Evolutionary conservation across 2,797 vertebrate genomes (phyloP).

Genomic region (Apogon hyalosoma): DNA sequence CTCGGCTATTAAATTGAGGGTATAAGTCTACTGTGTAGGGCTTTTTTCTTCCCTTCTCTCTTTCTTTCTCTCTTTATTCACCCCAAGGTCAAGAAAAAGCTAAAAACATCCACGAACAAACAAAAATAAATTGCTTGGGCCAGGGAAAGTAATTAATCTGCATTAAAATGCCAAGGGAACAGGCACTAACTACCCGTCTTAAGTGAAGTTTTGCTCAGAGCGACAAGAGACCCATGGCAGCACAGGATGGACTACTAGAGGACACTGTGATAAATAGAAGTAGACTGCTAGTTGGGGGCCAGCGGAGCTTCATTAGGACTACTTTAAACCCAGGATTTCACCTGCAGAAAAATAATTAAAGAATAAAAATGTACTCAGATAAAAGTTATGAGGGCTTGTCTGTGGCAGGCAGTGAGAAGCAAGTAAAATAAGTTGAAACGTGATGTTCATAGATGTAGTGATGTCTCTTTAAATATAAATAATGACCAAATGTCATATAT

Average conservation of each 20-base stretch:
- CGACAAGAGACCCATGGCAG: slow-evolving; percentile 59
- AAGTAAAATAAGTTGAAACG: background rate
- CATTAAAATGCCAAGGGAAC: slow-evolving; percentile 83
- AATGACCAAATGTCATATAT: background rate
- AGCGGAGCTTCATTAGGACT: slow-evolving; percentile 11
- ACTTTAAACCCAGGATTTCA: slow-evolving; percentile 6
- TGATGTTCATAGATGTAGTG: background rate
- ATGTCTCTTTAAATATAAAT: background rate
- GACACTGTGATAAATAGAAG: slow-evolving; percentile 62
- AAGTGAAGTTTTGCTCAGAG: slow-evolving; percentile 67
- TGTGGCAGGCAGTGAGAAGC: background rate
- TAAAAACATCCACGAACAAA: slow-evolving; percentile 89
- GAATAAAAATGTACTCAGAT: background rate
- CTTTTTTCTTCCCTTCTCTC: slow-evolving; percentile 60
- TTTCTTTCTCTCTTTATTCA: slow-evolving; percentile 79
- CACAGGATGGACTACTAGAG: slow-evolving; percentile 57
- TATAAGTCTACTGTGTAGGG: slow-evolving; percentile 91
- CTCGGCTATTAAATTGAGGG: slow-evolving; percentile 97
- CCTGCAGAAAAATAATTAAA: slow-evolving; percentile 9
- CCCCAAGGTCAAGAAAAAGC: slow-evolving; percentile 88
- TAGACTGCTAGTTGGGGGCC: slow-evolving; percentile 28
- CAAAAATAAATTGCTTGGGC: slow-evolving; percentile 86
- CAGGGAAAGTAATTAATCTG: slow-evolving; percentile 89
- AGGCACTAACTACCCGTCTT: slow-evolving; percentile 70
- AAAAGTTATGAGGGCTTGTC: background rate